Conservation (phyloP, 2,113 vertebrate species). For the Pangasianodon hypophthalmus region DNA sequence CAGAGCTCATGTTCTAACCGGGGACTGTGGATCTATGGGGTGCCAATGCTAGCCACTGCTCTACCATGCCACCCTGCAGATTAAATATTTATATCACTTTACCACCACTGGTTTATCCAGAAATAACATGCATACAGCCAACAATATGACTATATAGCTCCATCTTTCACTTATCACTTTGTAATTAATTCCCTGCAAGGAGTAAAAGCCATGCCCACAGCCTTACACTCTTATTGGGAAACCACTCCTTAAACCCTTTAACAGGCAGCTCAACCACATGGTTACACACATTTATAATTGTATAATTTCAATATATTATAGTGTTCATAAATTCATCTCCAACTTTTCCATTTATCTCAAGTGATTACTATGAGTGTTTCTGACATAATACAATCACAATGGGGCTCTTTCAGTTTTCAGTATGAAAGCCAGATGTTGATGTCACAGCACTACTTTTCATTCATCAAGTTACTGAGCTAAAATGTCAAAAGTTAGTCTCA, state of each 20-base stretch:
- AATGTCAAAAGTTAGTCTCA: too few species aligned
- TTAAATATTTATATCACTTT: background rate
- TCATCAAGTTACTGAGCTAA: too few species aligned
- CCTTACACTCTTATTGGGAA: background rate
- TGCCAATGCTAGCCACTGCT: background rate
- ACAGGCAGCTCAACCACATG: background rate
- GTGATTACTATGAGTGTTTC: too few species aligned
- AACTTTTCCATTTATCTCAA: too few species aligned
- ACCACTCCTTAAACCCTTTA: background rate
- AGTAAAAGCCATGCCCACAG: background rate
- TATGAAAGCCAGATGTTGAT: too few species aligned
- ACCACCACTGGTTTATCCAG: too few species aligned
- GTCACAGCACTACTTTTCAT: too few species aligned
- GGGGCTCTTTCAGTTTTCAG: too few species aligned
- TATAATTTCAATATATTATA: background rate
- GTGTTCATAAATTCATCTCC: too few species aligned
- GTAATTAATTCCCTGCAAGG: background rate
- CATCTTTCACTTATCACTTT: background rate
- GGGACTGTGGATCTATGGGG: too few species aligned
- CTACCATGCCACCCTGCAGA: background rate
- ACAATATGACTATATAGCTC: background rate
- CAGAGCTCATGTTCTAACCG: too few species aligned
- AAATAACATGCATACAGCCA: background rate
- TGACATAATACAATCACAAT: too few species aligned
- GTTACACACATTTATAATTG: background rate